These are phyloP conservation scores for Tor tambroides DNA, from an alignment of 2,113 vertebrate species.

Conservation along the genomic window DNA sequence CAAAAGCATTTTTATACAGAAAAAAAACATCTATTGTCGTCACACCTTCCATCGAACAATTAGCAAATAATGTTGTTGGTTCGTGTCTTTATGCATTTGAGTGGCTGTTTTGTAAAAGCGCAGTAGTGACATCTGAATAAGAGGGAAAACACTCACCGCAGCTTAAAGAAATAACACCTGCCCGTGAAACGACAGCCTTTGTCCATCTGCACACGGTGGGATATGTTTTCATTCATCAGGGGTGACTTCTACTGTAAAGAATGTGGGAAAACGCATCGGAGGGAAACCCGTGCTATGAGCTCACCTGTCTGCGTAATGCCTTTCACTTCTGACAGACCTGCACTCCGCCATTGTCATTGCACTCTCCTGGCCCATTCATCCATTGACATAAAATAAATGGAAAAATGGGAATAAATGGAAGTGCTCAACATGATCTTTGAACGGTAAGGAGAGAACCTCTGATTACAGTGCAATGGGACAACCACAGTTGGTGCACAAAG, in stretches of 20 bases:
- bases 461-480: slow-evolving; percentile 10
- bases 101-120: background rate
- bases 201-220: background rate
- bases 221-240: slow-evolving; percentile 6
- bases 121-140: slow-evolving; percentile 14
- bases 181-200: slow-evolving; percentile 36
- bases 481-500: background rate
- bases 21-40: background rate
- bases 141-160: background rate
- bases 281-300: slow-evolving; percentile 39
- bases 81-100: background rate
- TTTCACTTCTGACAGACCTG: slow-evolving; percentile 46
- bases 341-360: slow-evolving; percentile 43
- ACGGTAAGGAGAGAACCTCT: slow-evolving; percentile 5
- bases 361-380: slow-evolving; percentile 50
- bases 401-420: slow-evolving; percentile 40
- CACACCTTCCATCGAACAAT: slow-evolving; percentile 4
- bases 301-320: slow-evolving; percentile 40
- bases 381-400: slow-evolving; percentile 32
- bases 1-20: slow-evolving; percentile 9
- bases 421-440: slow-evolving; percentile 18
- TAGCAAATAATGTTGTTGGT: background rate
- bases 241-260: slow-evolving; percentile 40
- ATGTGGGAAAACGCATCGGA: slow-evolving; percentile 16
- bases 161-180: slow-evolving; percentile 44